These are phyloP conservation scores for Alentia gelatinosa DNA, from an alignment of 2,888 invertebrate genomes.

Conservation along the genomic window DNA sequence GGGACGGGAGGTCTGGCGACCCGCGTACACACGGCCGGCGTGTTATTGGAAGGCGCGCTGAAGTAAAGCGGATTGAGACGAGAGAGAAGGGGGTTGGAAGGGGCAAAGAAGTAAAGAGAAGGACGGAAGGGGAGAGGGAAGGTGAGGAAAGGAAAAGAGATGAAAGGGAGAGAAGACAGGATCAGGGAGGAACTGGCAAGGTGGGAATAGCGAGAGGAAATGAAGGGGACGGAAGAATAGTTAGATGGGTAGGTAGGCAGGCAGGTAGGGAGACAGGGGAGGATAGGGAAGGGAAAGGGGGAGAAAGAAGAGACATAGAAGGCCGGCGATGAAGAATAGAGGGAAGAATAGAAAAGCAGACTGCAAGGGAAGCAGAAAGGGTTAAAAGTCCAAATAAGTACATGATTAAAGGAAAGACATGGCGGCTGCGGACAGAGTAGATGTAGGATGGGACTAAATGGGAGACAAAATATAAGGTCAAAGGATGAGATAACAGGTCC, in stretches of 20 bases:
- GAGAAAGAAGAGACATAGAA: not conserved
- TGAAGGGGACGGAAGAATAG: not conserved
- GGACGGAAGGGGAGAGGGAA: not conserved
- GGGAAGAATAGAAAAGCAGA: not conserved
- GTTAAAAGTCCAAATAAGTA: too few species aligned
- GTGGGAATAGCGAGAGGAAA: not conserved
- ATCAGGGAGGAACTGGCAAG: not conserved
- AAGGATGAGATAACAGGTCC: too few species aligned
- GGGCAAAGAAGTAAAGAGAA: not conserved
- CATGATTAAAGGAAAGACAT: too few species aligned
- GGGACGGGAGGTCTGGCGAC: not conserved
- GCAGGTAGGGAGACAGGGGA: not conserved
- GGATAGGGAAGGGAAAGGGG: not conserved
- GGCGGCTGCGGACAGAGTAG: too few species aligned
- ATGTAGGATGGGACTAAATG: too few species aligned
- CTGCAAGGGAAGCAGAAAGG: too few species aligned
- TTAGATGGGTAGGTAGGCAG: not conserved
- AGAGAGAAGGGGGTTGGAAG: not conserved
- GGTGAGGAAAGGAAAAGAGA: not conserved
- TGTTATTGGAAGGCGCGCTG: too few species aligned
- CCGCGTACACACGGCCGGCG: too few species aligned
- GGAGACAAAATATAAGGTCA: too few species aligned
- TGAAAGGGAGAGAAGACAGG: not conserved
- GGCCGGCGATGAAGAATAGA: too few species aligned
- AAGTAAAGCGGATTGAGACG: too few species aligned